Evolutionary conservation across 2,888 invertebrate species (phyloP).

Genomic region (Neoitamus cyanurus): DNA sequence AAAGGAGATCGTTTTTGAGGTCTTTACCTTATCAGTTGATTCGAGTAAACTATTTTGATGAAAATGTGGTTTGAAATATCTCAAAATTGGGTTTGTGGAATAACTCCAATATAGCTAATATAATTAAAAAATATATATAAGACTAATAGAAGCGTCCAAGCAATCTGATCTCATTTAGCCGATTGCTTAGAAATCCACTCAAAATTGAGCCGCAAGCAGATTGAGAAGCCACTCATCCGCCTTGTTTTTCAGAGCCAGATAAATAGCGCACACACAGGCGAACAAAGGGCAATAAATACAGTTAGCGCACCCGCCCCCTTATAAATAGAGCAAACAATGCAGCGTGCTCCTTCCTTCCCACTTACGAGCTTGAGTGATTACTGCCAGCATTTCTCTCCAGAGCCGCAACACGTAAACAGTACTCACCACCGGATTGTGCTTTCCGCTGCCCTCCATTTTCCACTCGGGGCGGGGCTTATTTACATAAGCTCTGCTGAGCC

Average conservation of each 20-base stretch:
- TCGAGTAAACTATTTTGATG: too few relatives aligned
- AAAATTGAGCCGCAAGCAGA: neutral
- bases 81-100: too few relatives aligned
- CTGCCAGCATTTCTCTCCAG: neutral
- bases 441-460: neutral
- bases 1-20: too few relatives aligned
- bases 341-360: conserved; percentile 6
- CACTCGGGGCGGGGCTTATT: conserved; percentile 31
- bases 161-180: too few relatives aligned
- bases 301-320: neutral
- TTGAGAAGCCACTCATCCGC: neutral
- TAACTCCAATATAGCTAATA: too few relatives aligned
- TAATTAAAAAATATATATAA: too few relatives aligned
- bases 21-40: too few relatives aligned
- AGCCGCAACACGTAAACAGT: neutral
- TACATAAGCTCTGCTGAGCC: neutral
- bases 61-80: too few relatives aligned
- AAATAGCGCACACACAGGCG: neutral
- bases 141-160: too few relatives aligned
- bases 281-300: neutral
- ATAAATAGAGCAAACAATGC: neutral
- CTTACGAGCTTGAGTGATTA: neutral
- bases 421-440: neutral
- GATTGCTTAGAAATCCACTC: neutral
- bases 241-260: neutral